Base-by-base conservation (phyloP, 2,888 invertebrate species). In the Drosophila anomalata region DNA sequence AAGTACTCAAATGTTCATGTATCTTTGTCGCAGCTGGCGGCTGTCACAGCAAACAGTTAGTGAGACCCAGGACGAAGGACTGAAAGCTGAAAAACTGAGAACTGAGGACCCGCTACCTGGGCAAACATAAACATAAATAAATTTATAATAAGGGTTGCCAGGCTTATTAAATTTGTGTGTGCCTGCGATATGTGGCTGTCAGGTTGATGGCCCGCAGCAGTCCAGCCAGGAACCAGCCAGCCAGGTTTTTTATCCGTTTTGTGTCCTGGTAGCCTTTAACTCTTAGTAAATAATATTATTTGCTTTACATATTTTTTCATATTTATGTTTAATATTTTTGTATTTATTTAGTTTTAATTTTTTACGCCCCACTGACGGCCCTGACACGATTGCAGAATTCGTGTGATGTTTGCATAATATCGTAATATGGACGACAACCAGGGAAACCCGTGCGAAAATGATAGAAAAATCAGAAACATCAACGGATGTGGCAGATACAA, bases 1-100 rank as follows among this genome's bases (percentile, higher is more conserved):
- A 61, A 59, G 58, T 44, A 51, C 53, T 57, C 61, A 58, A 66
- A 51, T 71, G 73, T 78, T 54, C 79, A 63, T 61, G 61, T 73
- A 68, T 66, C 73, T 73, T 73, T 73, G 72, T 73, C 73, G 73
- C 73, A 73, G 68, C 75, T 77, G 77, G 72, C 58, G 81, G 65
- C 81, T 80, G 78, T 75, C 77, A 78, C 55, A 47, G 56, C 76
- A 78, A 80, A 77, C 80, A 77, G 61, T 44, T 47, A 52, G 63
- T 68, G 53, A 54, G 48, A 66, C 57, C 31, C 53, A 65, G 47
- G 62, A 46, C 26, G 22, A 20, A 36, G 44, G 44, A 44, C 44
- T 11, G 33, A 3, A 29, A 33, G 12, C 44, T 33, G 33, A 3
- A 33, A 33, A 33, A 33, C 33, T n/a, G 36, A n/a, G n/a, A 36